A percentile compares a stretch with the other conserved stretches of the same genome.
Evolutionary conservation across 2,113 vertebrate genomes (phyloP).

Genomic region (Clupea harengus): DNA sequence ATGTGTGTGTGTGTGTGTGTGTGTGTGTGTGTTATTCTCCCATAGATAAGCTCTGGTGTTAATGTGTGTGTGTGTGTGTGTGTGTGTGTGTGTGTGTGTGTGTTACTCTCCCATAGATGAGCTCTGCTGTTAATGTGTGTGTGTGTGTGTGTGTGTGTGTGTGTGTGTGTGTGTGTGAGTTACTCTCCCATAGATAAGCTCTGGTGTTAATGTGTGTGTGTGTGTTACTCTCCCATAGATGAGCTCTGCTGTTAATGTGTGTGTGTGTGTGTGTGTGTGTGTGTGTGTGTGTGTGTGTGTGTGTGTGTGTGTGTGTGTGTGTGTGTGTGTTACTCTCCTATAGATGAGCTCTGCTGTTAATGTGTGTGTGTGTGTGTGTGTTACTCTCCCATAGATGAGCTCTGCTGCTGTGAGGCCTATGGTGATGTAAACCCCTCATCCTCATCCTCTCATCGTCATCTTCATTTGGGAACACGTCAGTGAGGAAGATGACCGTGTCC

Average conservation of each 20-base stretch:
- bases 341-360: not conserved
- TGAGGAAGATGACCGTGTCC: not conserved
- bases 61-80: not conserved
- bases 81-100: constrained; percentile 41
- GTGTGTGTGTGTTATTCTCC: no score
- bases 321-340: not conserved
- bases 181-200: no score
- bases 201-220: constrained; percentile 46
- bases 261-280: not conserved
- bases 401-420: not conserved
- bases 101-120: no score
- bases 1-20: not conserved
- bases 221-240: no score
- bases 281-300: not conserved
- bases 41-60: no score
- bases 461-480: no score
- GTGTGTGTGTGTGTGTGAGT: constrained; percentile 18
- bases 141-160: not conserved
- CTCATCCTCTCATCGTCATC: not conserved
- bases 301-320: constrained; percentile 51
- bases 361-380: constrained; percentile 13
- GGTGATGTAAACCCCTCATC: not conserved
- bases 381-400: not conserved
- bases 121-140: no score
- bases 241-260: constrained; percentile 4